Evolutionary conservation across 1,140 invertebrate species (phyloP), one percentile per base, ranked within the genome.

Genomic region (Tachypleus tridentatus): DNA sequence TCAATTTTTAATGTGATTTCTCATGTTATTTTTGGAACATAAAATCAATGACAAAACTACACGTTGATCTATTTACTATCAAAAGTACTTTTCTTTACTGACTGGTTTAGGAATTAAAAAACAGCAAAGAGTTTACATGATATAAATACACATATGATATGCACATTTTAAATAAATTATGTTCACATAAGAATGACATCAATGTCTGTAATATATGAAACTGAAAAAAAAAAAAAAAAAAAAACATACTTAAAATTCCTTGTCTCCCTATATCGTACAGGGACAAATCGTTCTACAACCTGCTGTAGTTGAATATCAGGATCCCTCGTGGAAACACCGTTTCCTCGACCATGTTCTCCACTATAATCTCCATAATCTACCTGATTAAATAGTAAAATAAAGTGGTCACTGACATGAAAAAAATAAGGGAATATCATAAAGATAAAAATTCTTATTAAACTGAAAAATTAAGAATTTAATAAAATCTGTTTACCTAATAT

Each of bases 381-480:
- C 67, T 68, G 69, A 9, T 62, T 62, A 4, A 53, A 50, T n/a
- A 51, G 29, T 51, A 59, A 49, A 66, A 52, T 49, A 29, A 60
- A 52, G 6, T 50, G 10, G 54, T 50, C 61, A 49, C 56, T 66
- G 49, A 60, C 49, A 56, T 64, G 49, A 60, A 58, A 58, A 64
- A 51, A 11, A 60, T 49, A 51, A 50, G 48, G 60, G 57, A 51
- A 51, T 51, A 87, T 70, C 87, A 88, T 73, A 52, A 74, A 71
- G 54, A 29, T 29, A 29, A 29, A 29, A 29, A 29, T 29, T 29
- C 29, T n/a, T n/a, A n/a, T n/a, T n/a, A n/a, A n/a, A n/a, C n/a
- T 29, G 29, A 29, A 29, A 29, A 29, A 29, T 29, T 29, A 29
- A 29, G 29, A 29, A 29, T 29, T 29, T 29, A 29, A 29, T 29